Percentiles rank a stretch among this genome's conserved stretches.
phyloP scores from a whole-genome alignment of 1,140 invertebrate species.

The Polypedilum vanderplanki region DNA sequence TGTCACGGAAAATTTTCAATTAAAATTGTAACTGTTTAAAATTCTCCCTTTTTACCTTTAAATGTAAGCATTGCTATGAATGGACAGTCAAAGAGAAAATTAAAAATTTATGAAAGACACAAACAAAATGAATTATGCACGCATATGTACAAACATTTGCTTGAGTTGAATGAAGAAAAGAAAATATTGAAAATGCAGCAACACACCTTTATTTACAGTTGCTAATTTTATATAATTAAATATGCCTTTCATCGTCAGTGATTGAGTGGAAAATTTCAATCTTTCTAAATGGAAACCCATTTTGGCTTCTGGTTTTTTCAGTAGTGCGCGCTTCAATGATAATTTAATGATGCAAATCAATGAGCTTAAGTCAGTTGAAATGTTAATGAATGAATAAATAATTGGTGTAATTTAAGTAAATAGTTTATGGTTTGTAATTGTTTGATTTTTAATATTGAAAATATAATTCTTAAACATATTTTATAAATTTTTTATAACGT shows the following conservation, averaged over 20 bases:
- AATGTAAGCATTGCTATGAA: too few relatives aligned
- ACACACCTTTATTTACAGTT: conserved; percentile 20
- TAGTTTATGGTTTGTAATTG: not conserved
- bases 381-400: not conserved
- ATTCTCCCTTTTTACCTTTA: not conserved
- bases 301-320: not conserved
- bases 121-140: not conserved
- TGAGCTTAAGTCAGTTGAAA: not conserved
- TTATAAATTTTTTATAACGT: not conserved
- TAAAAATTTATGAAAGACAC: too few relatives aligned
- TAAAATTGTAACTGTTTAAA: not conserved
- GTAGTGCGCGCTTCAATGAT: not conserved
- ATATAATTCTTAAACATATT: not conserved
- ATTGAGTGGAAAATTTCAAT: conserved; percentile 5
- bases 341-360: not conserved
- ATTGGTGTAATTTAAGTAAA: not conserved
- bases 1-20: not conserved
- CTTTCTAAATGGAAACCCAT: not conserved
- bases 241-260: not conserved
- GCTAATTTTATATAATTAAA: conserved; percentile 25
- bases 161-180: not conserved
- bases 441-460: not conserved
- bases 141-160: not conserved
- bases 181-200: not conserved
- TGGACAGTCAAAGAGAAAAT: too few relatives aligned